Conservation (phyloP, 2,113 vertebrate species). For the Muscicapa adusta region DNA sequence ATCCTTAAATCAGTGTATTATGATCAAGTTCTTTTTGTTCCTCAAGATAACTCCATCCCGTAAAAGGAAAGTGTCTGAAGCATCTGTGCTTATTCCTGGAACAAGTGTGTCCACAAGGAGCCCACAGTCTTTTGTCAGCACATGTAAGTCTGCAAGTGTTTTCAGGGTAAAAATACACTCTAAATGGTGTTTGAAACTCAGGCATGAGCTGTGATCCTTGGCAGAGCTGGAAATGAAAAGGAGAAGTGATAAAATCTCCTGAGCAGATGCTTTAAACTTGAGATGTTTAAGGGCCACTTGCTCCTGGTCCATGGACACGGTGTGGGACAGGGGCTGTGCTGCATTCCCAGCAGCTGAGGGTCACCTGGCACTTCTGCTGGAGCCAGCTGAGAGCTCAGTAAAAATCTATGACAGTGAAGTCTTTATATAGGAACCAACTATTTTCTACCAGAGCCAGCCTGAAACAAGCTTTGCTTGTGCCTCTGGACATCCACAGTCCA, state of each 20-base stretch:
- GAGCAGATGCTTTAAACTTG: not conserved
- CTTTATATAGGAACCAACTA: not conserved
- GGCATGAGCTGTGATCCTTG: not conserved
- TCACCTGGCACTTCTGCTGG: not conserved
- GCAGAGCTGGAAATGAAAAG: not conserved
- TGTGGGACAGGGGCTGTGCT: not conserved
- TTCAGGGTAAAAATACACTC: not conserved
- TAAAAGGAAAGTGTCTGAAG: constrained; percentile 85
- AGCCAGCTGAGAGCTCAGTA: not conserved
- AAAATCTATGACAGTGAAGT: not conserved
- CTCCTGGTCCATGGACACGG: fast-evolving
- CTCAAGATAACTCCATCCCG: constrained; percentile 72
- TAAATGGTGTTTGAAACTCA: not conserved
- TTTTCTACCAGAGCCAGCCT: not conserved
- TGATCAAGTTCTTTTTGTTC: not conserved
- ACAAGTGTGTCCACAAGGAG: constrained; percentile 55
- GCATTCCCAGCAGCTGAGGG: not conserved
- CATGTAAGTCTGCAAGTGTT: constrained; percentile 61
- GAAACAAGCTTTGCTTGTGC: not conserved
- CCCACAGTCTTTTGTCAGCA: constrained; percentile 25
- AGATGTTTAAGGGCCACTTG: not conserved
- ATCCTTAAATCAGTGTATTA: not conserved
- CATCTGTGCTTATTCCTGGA: constrained; percentile 73
- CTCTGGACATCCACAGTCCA: not conserved
- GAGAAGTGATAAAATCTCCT: not conserved